These are phyloP conservation scores for Sphecodes monilicornis DNA, from an alignment of 2,888 invertebrate genomes.

Conservation along the genomic window DNA sequence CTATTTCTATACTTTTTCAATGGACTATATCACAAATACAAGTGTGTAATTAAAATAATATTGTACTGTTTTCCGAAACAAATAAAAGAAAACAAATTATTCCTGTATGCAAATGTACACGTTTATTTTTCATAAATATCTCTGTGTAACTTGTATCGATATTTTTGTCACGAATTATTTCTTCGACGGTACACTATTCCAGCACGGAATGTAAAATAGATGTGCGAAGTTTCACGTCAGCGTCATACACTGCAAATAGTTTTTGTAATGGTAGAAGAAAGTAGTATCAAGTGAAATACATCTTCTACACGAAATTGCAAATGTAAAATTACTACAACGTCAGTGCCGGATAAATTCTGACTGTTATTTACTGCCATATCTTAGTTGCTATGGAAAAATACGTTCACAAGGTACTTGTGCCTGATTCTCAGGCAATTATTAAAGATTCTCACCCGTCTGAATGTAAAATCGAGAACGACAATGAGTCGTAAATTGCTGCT, in stretches of 20 bases:
- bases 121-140: too few relatives aligned
- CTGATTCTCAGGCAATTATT: too few relatives aligned
- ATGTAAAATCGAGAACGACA: neutral
- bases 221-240: neutral
- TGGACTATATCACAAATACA: too few relatives aligned
- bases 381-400: neutral
- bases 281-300: neutral
- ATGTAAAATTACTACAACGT: neutral
- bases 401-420: neutral
- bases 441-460: neutral
- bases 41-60: too few relatives aligned
- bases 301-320: neutral
- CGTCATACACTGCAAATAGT: neutral
- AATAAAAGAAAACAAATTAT: too few relatives aligned
- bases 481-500: slow-evolving; percentile 31
- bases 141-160: too few relatives aligned
- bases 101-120: too few relatives aligned
- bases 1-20: too few relatives aligned
- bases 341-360: neutral
- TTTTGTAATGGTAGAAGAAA: neutral
- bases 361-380: neutral
- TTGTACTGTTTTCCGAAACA: too few relatives aligned
- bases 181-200: too few relatives aligned
- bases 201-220: neutral
- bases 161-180: too few relatives aligned